Evolutionary conservation across 2,797 vertebrate species (phyloP), one percentile per base, ranked within the genome.

Genomic region (Brotula barbata): DNA sequence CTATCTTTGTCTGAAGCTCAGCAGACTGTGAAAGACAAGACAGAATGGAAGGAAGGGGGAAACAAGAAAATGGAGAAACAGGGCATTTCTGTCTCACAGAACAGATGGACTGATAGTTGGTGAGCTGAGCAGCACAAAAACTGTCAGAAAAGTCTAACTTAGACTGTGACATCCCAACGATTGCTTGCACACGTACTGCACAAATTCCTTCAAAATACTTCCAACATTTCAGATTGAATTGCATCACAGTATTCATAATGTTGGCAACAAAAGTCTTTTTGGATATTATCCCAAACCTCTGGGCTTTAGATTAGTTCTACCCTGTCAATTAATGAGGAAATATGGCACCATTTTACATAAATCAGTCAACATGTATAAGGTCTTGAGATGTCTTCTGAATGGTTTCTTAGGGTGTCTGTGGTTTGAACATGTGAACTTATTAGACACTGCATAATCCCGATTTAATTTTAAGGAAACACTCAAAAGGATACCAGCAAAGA

Each of bases 11-110:
- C 69, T 70, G 25, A 68, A 77, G 81, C 79, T 79, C 82, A 90
- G 69, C 78, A 89, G 88, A 89, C 86, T 88, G 89, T 89, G 84
- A 89, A 88, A 85, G 85, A 86, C 80, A 62, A 81, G 84, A 73
- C 84, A 70, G 76, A 80, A 84, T 58, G 67, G 68, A 83, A 86
- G 70, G 71, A 41, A 77, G 73, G 68, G 67, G 75, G 83, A 87
- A 87, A 87, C 81, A 82, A 86, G 82, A 82, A 88, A 87, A 84
- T 46, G 63, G 64, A 68, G 81, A 70, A 86, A 80, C 68, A 16
- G 47, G 61, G 68, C 40, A 50, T 79, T 83, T 84, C 54, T 3
- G 34, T 61, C 62, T 50, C 68, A 80, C 59, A 51, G 51, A 61
- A 12, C 60, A 82, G 85, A 85, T 89, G 71, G 70, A 71, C 67